Evolutionary conservation across 1,140 invertebrate species (phyloP).

Genomic region (Sycobia sp.): DNA sequence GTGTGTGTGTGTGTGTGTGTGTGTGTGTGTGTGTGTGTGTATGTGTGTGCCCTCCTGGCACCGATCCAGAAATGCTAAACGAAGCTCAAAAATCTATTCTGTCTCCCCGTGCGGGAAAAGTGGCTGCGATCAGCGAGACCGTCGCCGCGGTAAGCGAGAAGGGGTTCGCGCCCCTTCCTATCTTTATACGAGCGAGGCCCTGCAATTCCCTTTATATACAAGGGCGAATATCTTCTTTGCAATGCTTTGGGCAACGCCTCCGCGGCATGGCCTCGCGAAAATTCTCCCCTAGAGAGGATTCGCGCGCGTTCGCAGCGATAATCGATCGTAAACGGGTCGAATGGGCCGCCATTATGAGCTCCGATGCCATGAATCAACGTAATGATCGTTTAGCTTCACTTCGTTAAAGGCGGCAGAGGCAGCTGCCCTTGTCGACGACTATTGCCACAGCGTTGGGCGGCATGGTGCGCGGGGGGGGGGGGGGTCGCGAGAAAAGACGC

Average conservation of each 20-base stretch:
- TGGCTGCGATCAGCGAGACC: slow-evolving; percentile 45
- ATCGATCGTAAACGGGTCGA: slow-evolving; percentile 54
- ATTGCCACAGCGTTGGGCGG: too few species aligned
- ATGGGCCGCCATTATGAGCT: slow-evolving; percentile 42
- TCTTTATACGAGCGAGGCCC: slow-evolving; percentile 20
- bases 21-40: too few species aligned
- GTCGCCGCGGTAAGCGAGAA: slow-evolving; percentile 25
- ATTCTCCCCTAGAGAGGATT: slow-evolving; percentile 35
- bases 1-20: too few species aligned
- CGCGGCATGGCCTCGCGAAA: background rate
- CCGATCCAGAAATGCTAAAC: slow-evolving; percentile 25
- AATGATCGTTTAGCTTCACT: slow-evolving; percentile 33
- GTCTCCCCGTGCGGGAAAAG: too few species aligned
- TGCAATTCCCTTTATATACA: slow-evolving; percentile 27
- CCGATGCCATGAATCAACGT: slow-evolving; percentile 41
- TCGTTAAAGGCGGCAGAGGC: slow-evolving; percentile 28
- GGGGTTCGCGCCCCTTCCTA: too few species aligned
- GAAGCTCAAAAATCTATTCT: too few species aligned
- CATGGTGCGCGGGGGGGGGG: too few species aligned
- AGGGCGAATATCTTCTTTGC: slow-evolving; percentile 12
- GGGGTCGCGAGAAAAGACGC: too few species aligned
- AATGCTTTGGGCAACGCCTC: too few species aligned
- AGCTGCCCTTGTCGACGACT: too few species aligned
- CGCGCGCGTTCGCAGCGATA: slow-evolving; percentile 49
- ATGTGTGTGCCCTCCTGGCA: slow-evolving; percentile 9